A percentile compares a stretch with the other conserved stretches of the same genome.
phyloP scores from a whole-genome alignment of 92 coral and sea anemone genomes.

The Plumapathes pennacea region DNA sequence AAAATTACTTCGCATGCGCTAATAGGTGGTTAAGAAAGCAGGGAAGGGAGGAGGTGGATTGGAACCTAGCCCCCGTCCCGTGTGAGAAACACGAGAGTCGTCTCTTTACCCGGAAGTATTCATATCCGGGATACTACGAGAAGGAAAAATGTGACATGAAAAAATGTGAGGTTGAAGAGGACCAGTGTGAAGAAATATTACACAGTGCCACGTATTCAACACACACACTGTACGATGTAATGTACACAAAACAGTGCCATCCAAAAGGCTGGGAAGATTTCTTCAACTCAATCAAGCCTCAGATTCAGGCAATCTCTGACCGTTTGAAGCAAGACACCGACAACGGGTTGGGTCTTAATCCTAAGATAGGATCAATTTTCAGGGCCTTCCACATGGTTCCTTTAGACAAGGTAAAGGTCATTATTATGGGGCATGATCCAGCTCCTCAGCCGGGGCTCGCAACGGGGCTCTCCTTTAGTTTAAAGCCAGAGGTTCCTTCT shows the following conservation, averaged over 20 bases:
- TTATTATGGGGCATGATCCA: constrained; percentile 58
- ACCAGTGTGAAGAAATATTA: constrained; percentile 7
- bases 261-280: constrained; percentile 63
- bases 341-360: constrained; percentile 40
- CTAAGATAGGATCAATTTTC: constrained; percentile 58
- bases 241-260: constrained; percentile 15
- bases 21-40: constrained; percentile 40
- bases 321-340: constrained; percentile 30
- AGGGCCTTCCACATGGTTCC: constrained; percentile 64
- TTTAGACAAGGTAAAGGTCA: constrained; percentile 31
- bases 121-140: constrained; percentile 26
- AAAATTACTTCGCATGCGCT: constrained; percentile 51
- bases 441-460: constrained; percentile 70
- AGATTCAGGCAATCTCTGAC: constrained; percentile 43
- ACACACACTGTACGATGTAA: constrained; percentile 25
- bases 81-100: constrained; percentile 54
- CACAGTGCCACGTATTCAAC: constrained; percentile 34
- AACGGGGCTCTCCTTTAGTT: constrained; percentile 62
- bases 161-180: too few species aligned
- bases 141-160: constrained; percentile 47
- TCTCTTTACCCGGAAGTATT: constrained; percentile 12
- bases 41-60: constrained; percentile 41
- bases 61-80: constrained; percentile 60
- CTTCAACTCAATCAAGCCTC: constrained; percentile 18
- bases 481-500: constrained; percentile 27